A percentile compares a stretch with the other conserved stretches of the same genome.
Conservation (phyloP, 2,113 vertebrate genomes). For the Odontesthes bonariensis region DNA sequence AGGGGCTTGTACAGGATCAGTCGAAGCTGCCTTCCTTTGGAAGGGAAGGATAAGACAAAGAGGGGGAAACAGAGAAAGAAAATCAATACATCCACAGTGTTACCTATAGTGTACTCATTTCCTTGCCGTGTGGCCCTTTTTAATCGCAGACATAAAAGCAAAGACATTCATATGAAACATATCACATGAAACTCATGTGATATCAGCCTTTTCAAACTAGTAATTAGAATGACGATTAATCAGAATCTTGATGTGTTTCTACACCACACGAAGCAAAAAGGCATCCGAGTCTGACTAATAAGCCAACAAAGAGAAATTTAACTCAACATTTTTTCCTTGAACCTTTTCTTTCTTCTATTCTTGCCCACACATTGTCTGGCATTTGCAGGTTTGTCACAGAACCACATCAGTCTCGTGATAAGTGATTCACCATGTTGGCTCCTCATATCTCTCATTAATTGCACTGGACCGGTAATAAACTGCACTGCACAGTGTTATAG, state of each 20-base stretch:
- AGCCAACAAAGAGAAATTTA: constrained; percentile 8
- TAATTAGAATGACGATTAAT: background rate
- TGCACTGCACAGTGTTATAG: background rate
- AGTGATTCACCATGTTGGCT: constrained; percentile 63
- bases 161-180: background rate
- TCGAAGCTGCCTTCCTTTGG: constrained; percentile 49
- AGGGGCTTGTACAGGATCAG: constrained; percentile 61
- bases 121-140: constrained; percentile 48
- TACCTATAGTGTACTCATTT: constrained; percentile 57
- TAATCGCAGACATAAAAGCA: constrained; percentile 57
- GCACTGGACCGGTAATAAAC: constrained; percentile 34
- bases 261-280: constrained; percentile 21
- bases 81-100: constrained; percentile 66
- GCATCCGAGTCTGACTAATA: constrained; percentile 27
- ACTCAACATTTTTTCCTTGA: constrained; percentile 4
- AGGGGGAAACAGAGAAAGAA: constrained; percentile 45
- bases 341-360: background rate
- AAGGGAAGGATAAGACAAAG: background rate
- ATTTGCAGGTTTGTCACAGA: constrained; percentile 37
- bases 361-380: constrained; percentile 9
- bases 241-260: constrained; percentile 26
- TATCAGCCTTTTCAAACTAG: constrained; percentile 18
- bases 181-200: too few species aligned
- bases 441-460: constrained; percentile 58
- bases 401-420: constrained; percentile 32